These are phyloP conservation scores for Poecilobothrus nobilitatus DNA, from an alignment of 2,888 invertebrate species.

Conservation along the genomic window DNA sequence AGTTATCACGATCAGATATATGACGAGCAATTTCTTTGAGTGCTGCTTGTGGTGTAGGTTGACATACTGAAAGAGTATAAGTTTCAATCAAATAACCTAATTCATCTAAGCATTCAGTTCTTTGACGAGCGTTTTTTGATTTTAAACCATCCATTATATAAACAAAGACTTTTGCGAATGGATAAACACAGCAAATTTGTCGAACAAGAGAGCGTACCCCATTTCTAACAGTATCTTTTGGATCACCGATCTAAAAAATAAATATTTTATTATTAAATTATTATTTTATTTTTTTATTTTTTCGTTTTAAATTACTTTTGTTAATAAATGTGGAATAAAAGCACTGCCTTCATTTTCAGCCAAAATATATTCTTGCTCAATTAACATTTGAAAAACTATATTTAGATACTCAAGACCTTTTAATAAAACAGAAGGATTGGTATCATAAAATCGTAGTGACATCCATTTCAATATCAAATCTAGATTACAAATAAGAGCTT, in stretches of 20 bases:
- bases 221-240: constrained; percentile 88
- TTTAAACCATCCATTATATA: constrained; percentile 92
- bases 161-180: constrained; percentile 79
- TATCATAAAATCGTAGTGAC: constrained; percentile 94
- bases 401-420: constrained; percentile 91
- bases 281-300: not conserved
- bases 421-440: constrained; percentile 92
- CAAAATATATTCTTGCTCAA: constrained; percentile 74
- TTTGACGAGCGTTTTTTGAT: constrained; percentile 92
- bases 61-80: constrained; percentile 76
- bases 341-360: constrained; percentile 84
- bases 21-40: constrained; percentile 82
- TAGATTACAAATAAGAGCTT: constrained; percentile 77
- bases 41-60: constrained; percentile 68
- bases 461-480: constrained; percentile 96
- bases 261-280: not conserved
- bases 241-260: constrained; percentile 71
- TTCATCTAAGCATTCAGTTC: constrained; percentile 93
- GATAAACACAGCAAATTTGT: constrained; percentile 76
- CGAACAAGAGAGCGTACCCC: constrained; percentile 79
- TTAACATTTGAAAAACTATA: constrained; percentile 70
- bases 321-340: constrained; percentile 88
- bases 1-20: constrained; percentile 92
- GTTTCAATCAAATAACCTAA: constrained; percentile 76
- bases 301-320: constrained; percentile 60